Percentiles rank a stretch among this genome's conserved stretches.
Conservation (phyloP, 2,888 invertebrate species). For the Campoletis raptor region DNA sequence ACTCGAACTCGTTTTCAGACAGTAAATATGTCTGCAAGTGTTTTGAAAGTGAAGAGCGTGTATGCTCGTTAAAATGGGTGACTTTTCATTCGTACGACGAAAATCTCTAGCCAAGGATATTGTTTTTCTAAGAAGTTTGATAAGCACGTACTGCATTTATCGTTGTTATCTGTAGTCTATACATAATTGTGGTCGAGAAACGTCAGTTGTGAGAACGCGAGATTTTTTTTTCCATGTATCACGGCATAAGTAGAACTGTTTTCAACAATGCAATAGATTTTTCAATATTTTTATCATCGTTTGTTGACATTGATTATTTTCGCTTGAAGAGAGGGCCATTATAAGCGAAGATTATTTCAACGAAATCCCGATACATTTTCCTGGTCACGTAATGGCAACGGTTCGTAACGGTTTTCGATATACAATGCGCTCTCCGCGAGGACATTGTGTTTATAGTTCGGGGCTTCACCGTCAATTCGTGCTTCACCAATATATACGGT, state of each 20-base stretch:
- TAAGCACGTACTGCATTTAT: constrained; percentile 8
- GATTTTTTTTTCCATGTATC: not conserved
- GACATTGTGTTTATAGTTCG: constrained; percentile 44
- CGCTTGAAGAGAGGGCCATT: constrained; percentile 10
- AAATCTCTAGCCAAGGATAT: not conserved
- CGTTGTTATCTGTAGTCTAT: not conserved
- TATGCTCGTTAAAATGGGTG: constrained; percentile 3
- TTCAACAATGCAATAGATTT: not conserved
- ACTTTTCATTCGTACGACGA: constrained; percentile 13
- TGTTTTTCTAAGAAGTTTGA: not conserved
- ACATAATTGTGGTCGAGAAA: not conserved
- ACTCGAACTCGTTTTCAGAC: not conserved
- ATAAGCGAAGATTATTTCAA: constrained; percentile 39
- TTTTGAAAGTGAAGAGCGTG: not conserved
- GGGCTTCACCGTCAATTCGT: constrained; percentile 57
- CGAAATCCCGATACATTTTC: constrained; percentile 66
- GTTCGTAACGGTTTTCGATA: constrained; percentile 72
- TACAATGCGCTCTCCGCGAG: constrained; percentile 53
- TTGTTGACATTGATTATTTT: not conserved
- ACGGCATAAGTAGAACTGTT: not conserved
- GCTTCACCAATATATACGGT: constrained; percentile 56
- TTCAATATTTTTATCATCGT: not conserved
- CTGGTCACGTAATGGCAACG: constrained; percentile 75
- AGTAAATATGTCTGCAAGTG: not conserved
- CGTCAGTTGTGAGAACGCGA: not conserved